phyloP scores from a whole-genome alignment of 2,888 invertebrate species.

The Panzeria rudis region DNA sequence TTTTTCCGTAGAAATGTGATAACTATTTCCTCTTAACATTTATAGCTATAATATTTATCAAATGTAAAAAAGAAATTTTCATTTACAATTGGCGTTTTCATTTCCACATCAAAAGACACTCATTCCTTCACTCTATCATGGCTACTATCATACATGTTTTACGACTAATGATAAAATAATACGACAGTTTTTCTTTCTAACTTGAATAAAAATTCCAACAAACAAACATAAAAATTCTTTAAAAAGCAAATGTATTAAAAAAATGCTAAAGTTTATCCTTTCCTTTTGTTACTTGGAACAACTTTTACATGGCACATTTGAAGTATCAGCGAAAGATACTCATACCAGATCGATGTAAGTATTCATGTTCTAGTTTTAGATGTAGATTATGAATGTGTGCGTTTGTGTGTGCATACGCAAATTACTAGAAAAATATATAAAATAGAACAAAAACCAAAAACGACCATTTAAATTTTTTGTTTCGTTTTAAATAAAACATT shows the following conservation, averaged over 20 bases:
- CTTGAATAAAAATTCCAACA: background rate
- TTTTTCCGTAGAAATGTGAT: background rate
- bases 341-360: background rate
- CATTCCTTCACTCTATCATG: slow-evolving; percentile 1
- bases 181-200: slow-evolving; percentile 8
- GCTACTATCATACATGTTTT: slow-evolving; percentile 6
- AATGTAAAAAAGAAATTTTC: background rate
- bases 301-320: background rate
- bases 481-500: slow-evolving; percentile 21
- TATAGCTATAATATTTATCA: background rate
- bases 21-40: background rate
- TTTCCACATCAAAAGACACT: background rate
- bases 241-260: slow-evolving; percentile 18
- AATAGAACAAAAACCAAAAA: slow-evolving; percentile 12
- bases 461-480: slow-evolving; percentile 23
- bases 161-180: slow-evolving; percentile 43
- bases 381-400: background rate
- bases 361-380: slow-evolving; percentile 3
- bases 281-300: slow-evolving; percentile 16
- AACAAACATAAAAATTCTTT: slow-evolving; percentile 53
- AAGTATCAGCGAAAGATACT: background rate
- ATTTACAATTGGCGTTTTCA: slow-evolving; percentile 5
- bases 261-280: slow-evolving; percentile 47
- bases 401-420: slow-evolving; percentile 18
- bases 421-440: slow-evolving; percentile 13